phyloP scores from a whole-genome alignment of 2,888 invertebrate genomes.

The Heliconius charithonia region DNA sequence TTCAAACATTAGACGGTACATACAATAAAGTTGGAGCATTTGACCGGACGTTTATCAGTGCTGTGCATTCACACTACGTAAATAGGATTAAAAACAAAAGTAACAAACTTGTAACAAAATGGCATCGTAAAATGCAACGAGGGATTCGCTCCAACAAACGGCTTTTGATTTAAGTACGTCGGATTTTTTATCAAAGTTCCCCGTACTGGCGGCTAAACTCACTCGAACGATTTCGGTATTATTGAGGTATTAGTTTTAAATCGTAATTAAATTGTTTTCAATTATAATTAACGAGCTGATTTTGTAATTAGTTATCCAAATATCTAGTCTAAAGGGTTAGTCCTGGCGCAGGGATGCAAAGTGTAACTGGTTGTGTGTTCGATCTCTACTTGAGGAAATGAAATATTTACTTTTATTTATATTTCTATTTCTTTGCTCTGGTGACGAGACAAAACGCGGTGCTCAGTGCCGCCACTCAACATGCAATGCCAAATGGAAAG shows the following conservation, averaged over 20 bases:
- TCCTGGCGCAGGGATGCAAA: too few relatives aligned
- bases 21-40: slow-evolving; percentile 47
- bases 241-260: slow-evolving; percentile 30
- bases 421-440: too few relatives aligned
- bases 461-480: too few relatives aligned
- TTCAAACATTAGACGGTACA: slow-evolving; percentile 44
- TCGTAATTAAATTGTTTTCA: slow-evolving; percentile 25
- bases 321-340: too few relatives aligned
- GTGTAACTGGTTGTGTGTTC: too few relatives aligned
- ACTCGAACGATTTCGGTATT: slow-evolving; percentile 34
- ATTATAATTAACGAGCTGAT: slow-evolving; percentile 14
- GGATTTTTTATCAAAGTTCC: slow-evolving; percentile 59
- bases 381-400: too few relatives aligned
- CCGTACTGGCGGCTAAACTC: slow-evolving; percentile 45
- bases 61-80: slow-evolving; percentile 49
- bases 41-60: slow-evolving; percentile 47
- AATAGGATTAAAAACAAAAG: slow-evolving; percentile 58
- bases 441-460: too few relatives aligned
- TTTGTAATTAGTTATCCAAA: background rate
- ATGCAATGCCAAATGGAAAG: too few relatives aligned
- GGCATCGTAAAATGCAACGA: slow-evolving; percentile 54
- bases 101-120: slow-evolving; percentile 55
- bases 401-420: too few relatives aligned
- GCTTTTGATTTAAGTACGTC: slow-evolving; percentile 61
- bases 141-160: slow-evolving; percentile 52